Base-by-base conservation (phyloP, 2,888 invertebrate genomes). In the Seladonia tumulorum region DNA sequence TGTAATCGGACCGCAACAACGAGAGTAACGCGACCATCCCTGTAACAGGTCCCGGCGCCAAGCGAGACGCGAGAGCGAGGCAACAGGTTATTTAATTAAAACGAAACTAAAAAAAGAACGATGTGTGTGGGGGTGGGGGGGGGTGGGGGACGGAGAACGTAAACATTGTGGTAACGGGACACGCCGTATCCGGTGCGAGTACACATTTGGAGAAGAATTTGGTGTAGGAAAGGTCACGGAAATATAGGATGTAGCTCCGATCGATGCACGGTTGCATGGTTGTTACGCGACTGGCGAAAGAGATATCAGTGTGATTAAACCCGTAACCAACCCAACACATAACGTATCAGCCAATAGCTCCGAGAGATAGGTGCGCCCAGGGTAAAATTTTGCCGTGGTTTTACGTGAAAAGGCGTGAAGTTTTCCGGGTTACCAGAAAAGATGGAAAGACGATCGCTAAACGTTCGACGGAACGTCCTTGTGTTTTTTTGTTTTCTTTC, bases 271-370 rank as follows among this genome's bases (percentile, higher is more conserved):
- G 66, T 75, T 76, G 75, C 57, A 79, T 75, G 79, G 77, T 74
- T 76, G 79, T 82, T 90, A 87, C 81, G 89, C 81, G 81, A 76
- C 68, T 82, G 86, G 81, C 76, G 81, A 81, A 75, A 88, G 85
- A 89, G 81, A 92, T 49, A 49, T 90, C 91, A 90, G 86, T 91
- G 87, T 89, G 85, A 91, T 91, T 91, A 91, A 88, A 93, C 93
- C 95, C 95, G 92, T 92, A 95, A 95, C 95, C 95, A 95, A 91
- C 93, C 94, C 94, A 94, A 94, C 94, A 94, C 94, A 94, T 89
- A 93, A 93, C 91, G 92, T 91, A 90, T 91, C 92, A 94, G 91
- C 94, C 94, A 94, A 94, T 93, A 94, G 94, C 93, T 92, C 93
- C 91, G 89, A 90, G 83, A 90, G 88, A 91, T 90, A 91, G 87